phyloP scores from a whole-genome alignment of 1,140 invertebrate genomes.

The Drosophila kanapiae region DNA sequence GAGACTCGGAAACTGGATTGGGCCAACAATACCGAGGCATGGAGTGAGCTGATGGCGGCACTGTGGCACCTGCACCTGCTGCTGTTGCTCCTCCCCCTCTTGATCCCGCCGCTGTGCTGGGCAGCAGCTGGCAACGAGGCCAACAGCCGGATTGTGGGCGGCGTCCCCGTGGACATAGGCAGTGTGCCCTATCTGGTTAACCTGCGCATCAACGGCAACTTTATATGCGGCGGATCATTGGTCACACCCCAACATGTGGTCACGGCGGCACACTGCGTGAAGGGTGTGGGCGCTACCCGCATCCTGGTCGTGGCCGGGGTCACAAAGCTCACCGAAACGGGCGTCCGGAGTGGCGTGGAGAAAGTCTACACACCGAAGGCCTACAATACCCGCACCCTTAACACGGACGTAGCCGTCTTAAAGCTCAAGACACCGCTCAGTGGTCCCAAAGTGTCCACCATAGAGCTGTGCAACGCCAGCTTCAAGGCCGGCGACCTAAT shows the following conservation, averaged over 20 bases:
- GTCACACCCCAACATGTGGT: conserved; percentile 64
- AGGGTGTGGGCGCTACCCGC: conserved; percentile 55
- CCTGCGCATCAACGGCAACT: conserved; percentile 53
- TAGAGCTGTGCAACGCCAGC: conserved; percentile 60
- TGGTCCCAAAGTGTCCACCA: conserved; percentile 63
- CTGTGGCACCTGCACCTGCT: conserved; percentile 23
- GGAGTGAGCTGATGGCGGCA: conserved; percentile 59
- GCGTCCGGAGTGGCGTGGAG: conserved; percentile 45
- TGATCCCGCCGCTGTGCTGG: conserved; percentile 1
- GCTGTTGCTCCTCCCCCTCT: conserved; percentile 1
- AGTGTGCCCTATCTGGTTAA: conserved; percentile 71
- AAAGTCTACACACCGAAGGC: conserved; percentile 68
- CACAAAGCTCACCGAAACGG: conserved; percentile 51
- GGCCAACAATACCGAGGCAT: conserved; percentile 39
- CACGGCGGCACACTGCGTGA: conserved; percentile 74
- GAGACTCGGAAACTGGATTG: conserved; percentile 33
- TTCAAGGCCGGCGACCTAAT: conserved; percentile 62
- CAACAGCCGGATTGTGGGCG: conserved; percentile 71
- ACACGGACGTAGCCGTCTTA: conserved; percentile 69
- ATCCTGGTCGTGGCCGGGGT: conserved; percentile 62
- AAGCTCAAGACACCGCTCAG: conserved; percentile 58
- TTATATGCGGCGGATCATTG: conserved; percentile 69
- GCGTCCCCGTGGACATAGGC: conserved; percentile 54
- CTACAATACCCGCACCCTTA: conserved; percentile 63
- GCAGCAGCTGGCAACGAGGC: conserved; percentile 39